Base-by-base conservation (phyloP, 2,797 vertebrate species). In the Enteromius mattozi region DNA sequence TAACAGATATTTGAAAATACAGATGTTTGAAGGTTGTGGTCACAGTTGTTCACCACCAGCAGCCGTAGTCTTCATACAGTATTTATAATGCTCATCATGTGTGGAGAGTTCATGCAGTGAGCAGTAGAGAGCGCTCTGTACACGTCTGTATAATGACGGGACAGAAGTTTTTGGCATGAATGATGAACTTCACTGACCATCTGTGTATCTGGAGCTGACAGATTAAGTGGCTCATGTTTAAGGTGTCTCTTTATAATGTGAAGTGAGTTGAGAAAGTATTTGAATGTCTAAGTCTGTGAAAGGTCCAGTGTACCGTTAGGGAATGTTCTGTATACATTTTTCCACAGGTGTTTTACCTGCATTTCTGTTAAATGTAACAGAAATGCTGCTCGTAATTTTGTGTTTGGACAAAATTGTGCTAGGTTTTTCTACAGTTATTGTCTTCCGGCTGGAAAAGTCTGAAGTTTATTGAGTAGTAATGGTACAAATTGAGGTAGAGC, bases 91-190 rank as follows among this genome's bases (percentile, higher is more conserved):
- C 9, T 37, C 40, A 40, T 40, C 40, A 40, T 40, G 40, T 6
- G 0, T 8, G 17, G 7, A 17, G 54, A 63, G 27, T 74, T 74
- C 12, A 14, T 63, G 21, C 69, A 24, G 40, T 49, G 37, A 37
- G 54, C 80, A 74, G 69, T n/a, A 82, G 69, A 63, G 54, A 12
- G 69, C 14, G 27, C 54, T 49, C 16, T 17, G 12, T 33, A 47
- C 9, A 42, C 49, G n/a, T 30, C 49, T 30, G n/a, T 56, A 37
- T 56, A 6, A 24, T 3, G 7, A 30, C 3, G 30, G 9, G 17
- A 77, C 63, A 81, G 79, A 81, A 27, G 79, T 54, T 78, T 81
- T 65, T 81, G 79, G 51, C 84, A 70, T 77, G 51, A 54, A 56
- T 54, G 56, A 69, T 27, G 35, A 69, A 68, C 51, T 69, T 27